phyloP scores from a whole-genome alignment of 92 coral and sea anemone genomes.

The Bergia puertoricense region DNA sequence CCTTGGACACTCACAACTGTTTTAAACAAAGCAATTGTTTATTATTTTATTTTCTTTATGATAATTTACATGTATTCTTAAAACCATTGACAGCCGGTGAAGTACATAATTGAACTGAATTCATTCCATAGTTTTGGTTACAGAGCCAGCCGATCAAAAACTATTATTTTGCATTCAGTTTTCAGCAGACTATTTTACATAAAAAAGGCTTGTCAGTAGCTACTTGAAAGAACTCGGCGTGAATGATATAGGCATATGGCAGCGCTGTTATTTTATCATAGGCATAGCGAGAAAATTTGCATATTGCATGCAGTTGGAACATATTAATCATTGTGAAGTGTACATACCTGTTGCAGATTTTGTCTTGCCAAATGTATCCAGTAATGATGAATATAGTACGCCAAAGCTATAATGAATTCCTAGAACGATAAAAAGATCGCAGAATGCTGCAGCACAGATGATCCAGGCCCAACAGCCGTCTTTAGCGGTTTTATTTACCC shows the following conservation, averaged over 20 bases:
- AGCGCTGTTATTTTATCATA: too few species aligned
- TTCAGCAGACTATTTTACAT: background rate
- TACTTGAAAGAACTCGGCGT: background rate
- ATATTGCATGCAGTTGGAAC: too few species aligned
- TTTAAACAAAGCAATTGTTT: too few species aligned
- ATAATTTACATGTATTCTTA: too few species aligned
- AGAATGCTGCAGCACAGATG: slow-evolving; percentile 91
- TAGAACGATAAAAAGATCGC: slow-evolving; percentile 82
- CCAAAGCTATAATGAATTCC: slow-evolving; percentile 95
- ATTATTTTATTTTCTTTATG: too few species aligned
- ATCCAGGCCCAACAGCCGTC: slow-evolving; percentile 94
- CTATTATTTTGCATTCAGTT: background rate
- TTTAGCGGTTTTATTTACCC: slow-evolving; percentile 39
- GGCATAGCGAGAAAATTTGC: too few species aligned
- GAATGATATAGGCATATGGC: too few species aligned
- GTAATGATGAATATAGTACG: slow-evolving; percentile 81
- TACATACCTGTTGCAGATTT: slow-evolving; percentile 83
- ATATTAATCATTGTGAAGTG: too few species aligned
- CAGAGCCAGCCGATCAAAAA: background rate
- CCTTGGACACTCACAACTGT: too few species aligned
- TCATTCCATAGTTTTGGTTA: too few species aligned
- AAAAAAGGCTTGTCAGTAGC: background rate
- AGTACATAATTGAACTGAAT: too few species aligned
- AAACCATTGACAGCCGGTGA: too few species aligned
- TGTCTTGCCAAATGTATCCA: slow-evolving; percentile 82